Evolutionary conservation across 2,797 vertebrate species (phyloP).

Genomic region (Halcyon badia): DNA sequence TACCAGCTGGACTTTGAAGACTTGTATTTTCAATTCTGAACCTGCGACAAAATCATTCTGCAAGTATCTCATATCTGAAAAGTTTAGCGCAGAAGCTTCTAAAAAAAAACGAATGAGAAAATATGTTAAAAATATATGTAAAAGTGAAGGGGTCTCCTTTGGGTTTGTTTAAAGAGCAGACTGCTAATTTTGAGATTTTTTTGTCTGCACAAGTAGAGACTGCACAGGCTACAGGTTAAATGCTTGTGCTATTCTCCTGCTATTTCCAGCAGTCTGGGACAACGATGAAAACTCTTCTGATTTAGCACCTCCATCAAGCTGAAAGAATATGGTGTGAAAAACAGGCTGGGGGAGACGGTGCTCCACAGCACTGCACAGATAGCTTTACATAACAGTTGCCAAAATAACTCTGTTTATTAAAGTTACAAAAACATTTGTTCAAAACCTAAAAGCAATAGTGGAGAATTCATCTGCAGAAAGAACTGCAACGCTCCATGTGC

Average conservation of each 20-base stretch:
- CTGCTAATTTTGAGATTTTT: neutral
- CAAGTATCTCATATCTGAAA: neutral
- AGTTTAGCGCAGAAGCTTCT: neutral
- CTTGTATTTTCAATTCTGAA: neutral
- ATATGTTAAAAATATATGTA: neutral
- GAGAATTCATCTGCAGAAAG: neutral
- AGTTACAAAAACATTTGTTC: slow-evolving; percentile 13
- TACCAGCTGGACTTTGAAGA: neutral
- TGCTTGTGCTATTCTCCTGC: neutral
- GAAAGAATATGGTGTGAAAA: neutral
- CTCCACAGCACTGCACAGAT: neutral
- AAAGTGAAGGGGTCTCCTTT: neutral
- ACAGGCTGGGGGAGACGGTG: neutral
- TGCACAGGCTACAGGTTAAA: neutral
- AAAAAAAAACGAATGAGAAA: neutral
- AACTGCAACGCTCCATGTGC: neutral
- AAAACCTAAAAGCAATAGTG: neutral
- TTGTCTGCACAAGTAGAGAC: neutral
- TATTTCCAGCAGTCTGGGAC: slow-evolving; percentile 4
- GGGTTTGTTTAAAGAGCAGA: neutral
- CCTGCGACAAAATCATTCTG: neutral
- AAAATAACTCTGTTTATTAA: neutral
- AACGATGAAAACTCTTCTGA: neutral
- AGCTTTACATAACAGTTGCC: neutral
- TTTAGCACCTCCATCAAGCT: slow-evolving; percentile 19